A percentile compares a stretch with the other conserved stretches of the same genome.
These are phyloP conservation scores for Mirounga angustirostris DNA, from an alignment of 2,113 vertebrate genomes.

Conservation along the genomic window DNA sequence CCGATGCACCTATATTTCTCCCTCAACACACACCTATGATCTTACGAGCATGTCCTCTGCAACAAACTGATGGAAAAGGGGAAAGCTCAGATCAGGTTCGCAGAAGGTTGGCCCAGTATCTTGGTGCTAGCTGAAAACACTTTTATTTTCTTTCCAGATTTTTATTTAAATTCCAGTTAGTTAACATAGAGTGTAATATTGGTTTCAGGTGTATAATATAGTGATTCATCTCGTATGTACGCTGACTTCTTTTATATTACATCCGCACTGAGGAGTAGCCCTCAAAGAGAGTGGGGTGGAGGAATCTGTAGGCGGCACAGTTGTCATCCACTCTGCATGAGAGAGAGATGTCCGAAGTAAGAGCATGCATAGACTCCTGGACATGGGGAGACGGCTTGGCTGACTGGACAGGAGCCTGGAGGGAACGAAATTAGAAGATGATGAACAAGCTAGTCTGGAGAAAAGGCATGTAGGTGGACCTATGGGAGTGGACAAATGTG, in stretches of 20 bases:
- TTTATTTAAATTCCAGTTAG: neutral
- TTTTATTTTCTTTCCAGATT: neutral
- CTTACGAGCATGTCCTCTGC: neutral
- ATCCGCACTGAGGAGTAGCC: neutral
- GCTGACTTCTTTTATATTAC: neutral
- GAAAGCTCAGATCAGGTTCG: neutral
- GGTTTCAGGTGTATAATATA: neutral
- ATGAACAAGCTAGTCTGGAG: neutral
- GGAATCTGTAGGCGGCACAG: neutral
- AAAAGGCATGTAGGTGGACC: neutral
- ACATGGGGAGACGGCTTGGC: fast-evolving
- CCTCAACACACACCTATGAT: neutral
- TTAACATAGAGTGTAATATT: neutral
- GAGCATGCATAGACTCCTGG: fast-evolving
- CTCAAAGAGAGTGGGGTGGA: neutral
- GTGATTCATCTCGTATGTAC: neutral
- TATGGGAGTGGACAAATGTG: fast-evolving
- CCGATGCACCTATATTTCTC: too few species aligned
- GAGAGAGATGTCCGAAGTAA: neutral
- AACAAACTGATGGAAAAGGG: too few species aligned
- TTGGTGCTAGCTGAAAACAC: neutral
- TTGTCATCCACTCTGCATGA: fast-evolving
- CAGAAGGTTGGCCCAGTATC: neutral
- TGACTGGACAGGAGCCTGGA: neutral
- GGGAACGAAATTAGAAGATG: neutral